These are phyloP conservation scores for Enteromius treurensis DNA, from an alignment of 2,797 vertebrate species.

Conservation along the genomic window DNA sequence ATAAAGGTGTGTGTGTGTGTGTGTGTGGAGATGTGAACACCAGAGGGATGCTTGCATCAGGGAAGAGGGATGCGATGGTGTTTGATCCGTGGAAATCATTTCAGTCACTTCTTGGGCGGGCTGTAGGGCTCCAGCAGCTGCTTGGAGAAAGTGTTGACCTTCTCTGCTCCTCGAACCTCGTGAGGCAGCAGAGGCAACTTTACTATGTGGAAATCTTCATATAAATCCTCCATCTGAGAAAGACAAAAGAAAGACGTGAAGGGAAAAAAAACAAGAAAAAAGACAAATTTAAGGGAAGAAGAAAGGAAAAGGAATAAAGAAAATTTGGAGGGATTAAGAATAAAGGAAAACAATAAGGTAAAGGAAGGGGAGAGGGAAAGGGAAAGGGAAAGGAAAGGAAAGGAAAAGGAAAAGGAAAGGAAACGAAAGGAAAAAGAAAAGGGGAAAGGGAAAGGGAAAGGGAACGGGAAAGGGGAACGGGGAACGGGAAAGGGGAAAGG, in stretches of 20 bases:
- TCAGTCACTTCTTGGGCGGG: conserved; percentile 84
- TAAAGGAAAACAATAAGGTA: background rate
- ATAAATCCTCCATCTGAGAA: conserved; percentile 92
- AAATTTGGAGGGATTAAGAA: too few relatives aligned
- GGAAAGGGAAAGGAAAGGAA: background rate
- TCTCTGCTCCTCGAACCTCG: conserved; percentile 90
- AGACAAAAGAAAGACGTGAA: background rate
- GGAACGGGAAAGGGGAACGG: too few relatives aligned
- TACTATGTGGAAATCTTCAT: conserved; percentile 96
- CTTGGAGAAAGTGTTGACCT: conserved; percentile 93
- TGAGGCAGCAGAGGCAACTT: conserved; percentile 93
- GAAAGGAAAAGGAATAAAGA: background rate
- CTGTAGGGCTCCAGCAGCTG: conserved; percentile 93
- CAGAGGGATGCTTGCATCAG: conserved; percentile 24
- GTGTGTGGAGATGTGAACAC: conserved; percentile 2
- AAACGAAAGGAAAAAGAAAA: background rate
- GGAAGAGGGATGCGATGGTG: conserved; percentile 7
- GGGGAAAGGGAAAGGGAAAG: too few relatives aligned
- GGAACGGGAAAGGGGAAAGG: too few relatives aligned
- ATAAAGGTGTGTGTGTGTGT: background rate
- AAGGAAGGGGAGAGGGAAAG: background rate
- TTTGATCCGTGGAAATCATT: background rate
- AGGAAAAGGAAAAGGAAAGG: background rate
- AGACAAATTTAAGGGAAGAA: background rate
- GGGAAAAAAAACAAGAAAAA: background rate